Conservation (phyloP, 2,888 invertebrate species). For the Tetragnatha montana region DNA sequence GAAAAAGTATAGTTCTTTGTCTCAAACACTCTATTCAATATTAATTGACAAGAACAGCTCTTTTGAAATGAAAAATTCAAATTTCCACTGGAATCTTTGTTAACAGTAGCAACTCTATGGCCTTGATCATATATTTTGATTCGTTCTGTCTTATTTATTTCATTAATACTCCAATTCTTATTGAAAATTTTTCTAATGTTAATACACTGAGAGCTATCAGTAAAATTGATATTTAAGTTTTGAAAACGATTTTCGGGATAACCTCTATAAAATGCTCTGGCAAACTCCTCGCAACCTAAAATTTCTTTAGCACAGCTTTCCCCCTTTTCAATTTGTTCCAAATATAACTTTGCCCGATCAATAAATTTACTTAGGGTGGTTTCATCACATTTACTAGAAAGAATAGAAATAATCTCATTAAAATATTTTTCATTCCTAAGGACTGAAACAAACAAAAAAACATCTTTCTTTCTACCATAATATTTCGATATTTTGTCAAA, state of each 20-base stretch:
- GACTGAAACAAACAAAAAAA: slow-evolving; percentile 23
- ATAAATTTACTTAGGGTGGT: neutral
- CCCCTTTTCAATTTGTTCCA: slow-evolving; percentile 1
- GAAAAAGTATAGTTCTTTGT: neutral
- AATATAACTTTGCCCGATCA: neutral
- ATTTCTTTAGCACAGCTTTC: slow-evolving; percentile 9
- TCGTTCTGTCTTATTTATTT: neutral
- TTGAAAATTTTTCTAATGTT: slow-evolving; percentile 11
- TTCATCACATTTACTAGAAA: neutral
- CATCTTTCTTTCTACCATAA: slow-evolving; percentile 5
- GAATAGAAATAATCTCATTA: neutral
- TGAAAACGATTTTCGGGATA: neutral
- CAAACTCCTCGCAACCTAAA: slow-evolving; percentile 1
- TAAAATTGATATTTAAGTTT: slow-evolving; percentile 39
- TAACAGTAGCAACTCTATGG: neutral
- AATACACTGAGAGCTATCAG: slow-evolving; percentile 9
- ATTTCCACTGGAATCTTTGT: neutral
- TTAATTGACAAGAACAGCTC: slow-evolving; percentile 21
- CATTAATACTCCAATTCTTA: neutral
- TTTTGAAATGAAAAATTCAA: slow-evolving; percentile 10
- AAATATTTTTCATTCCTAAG: slow-evolving; percentile 12
- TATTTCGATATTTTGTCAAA: slow-evolving; percentile 28
- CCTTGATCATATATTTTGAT: slow-evolving; percentile 23
- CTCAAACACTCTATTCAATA: slow-evolving; percentile 11
- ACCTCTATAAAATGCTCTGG: slow-evolving; percentile 17